Percentiles rank a stretch among this genome's conserved stretches.
These are phyloP conservation scores for Branchipolynoe longqiensis DNA, from an alignment of 2,888 invertebrate genomes.

Conservation along the genomic window DNA sequence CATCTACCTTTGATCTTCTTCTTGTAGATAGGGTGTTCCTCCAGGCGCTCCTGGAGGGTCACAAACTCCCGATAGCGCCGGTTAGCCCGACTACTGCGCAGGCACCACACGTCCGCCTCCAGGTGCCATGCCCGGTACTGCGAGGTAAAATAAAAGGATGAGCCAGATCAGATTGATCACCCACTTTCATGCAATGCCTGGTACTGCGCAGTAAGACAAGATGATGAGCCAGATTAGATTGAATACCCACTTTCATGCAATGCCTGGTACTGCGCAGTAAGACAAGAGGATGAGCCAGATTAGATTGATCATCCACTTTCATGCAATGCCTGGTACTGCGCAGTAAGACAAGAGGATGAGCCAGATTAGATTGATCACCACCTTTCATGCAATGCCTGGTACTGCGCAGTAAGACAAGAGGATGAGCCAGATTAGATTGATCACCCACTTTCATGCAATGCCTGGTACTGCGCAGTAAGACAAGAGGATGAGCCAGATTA, in stretches of 20 bases:
- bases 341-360: not conserved
- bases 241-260: no score
- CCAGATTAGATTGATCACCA: not conserved
- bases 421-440: no score
- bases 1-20: conserved; percentile 56
- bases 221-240: not conserved
- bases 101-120: conserved; percentile 51
- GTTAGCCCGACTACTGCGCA: conserved; percentile 79
- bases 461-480: no score
- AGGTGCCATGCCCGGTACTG: conserved; percentile 61
- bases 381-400: not conserved
- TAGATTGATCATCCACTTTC: no score
- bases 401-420: no score
- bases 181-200: no score
- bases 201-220: not conserved
- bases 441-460: no score
- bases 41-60: conserved; percentile 82
- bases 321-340: not conserved
- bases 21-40: conserved; percentile 68
- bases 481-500: no score
- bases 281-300: not conserved
- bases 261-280: not conserved
- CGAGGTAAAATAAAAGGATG: not conserved
- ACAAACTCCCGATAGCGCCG: conserved; percentile 83
- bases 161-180: not conserved